Conservation (phyloP, 2,888 invertebrate genomes). For the Adineta ricciae region DNA sequence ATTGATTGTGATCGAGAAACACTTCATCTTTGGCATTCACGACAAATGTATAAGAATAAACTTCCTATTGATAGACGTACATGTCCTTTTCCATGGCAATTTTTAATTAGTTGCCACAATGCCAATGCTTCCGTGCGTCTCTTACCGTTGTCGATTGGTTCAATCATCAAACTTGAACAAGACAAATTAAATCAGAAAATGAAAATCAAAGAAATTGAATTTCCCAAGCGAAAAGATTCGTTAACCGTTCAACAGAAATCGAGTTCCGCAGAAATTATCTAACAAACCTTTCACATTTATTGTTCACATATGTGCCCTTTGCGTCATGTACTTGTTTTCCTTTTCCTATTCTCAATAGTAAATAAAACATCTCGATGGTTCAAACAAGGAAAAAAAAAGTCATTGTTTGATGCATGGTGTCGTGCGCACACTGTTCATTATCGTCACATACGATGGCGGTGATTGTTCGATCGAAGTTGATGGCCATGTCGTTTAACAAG, state of each 20-base stretch:
- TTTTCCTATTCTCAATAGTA: neutral
- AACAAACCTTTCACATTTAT: neutral
- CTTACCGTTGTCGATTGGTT: neutral
- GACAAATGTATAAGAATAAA: neutral
- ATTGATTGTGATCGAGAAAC: neutral
- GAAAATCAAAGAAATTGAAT: neutral
- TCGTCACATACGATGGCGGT: neutral
- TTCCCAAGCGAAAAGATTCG: neutral
- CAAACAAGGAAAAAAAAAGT: neutral
- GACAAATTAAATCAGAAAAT: neutral
- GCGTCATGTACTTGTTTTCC: neutral
- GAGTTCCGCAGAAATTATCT: neutral
- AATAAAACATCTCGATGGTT: neutral
- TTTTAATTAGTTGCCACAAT: neutral
- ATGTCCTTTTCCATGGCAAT: neutral
- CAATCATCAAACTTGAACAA: neutral
- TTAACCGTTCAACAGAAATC: neutral
- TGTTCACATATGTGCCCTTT: neutral
- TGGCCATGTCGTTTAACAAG: neutral
- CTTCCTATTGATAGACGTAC: neutral
- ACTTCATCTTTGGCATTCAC: neutral
- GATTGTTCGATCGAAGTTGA: neutral
- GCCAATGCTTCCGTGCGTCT: neutral
- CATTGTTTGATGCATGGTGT: neutral
- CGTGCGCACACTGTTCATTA: neutral